Evolutionary conservation across 2,888 invertebrate species (phyloP), one percentile per base, ranked within the genome.

Genomic region (Epirrita christyi): DNA sequence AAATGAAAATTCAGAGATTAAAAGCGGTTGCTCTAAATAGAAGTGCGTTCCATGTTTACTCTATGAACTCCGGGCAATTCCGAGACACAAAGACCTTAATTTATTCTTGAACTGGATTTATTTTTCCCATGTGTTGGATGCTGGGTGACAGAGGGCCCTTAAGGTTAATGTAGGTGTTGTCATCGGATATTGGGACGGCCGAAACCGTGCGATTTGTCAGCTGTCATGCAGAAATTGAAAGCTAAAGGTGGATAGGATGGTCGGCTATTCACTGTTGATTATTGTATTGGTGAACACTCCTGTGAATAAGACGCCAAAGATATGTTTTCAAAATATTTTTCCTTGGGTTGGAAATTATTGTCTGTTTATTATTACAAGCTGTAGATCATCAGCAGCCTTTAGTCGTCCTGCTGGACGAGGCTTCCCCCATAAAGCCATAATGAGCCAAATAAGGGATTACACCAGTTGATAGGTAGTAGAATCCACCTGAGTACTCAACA

Each of bases 101-200:
- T 89, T 88, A 89, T 88, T 89, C 88, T 85, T 86, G 83, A 86
- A 86, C 80, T 78, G 81, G 83, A 86, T 86, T 87, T 85, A 88
- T 87, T 87, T 81, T 81, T 80, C 81, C 73, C 76, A 71, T 83
- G 81, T 78, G 80, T 81, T 81, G 80, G 80, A 78, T 74, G 37
- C 48, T 44, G 81, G 82, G 82, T 85, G 88, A 88, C 86, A 83
- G 85, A 89, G 88, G 78, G 76, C 78, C 78, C 88, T 89, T 82
- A 78, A 82, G 86, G 88, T 86, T 89, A 88, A 88, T 88, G 83
- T 86, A 82, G 86, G 86, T 85, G 81, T 84, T 86, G 88, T 87
- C 88, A 87, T 81, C 83, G 83, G 80, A 85, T 88, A 88, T 89
- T 86, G 86, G 83, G 80, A 80, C 79, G 81, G 70, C 74, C 80